Evolutionary conservation across 2,113 vertebrate species (phyloP).

Genomic region (Pangasianodon gigas): DNA sequence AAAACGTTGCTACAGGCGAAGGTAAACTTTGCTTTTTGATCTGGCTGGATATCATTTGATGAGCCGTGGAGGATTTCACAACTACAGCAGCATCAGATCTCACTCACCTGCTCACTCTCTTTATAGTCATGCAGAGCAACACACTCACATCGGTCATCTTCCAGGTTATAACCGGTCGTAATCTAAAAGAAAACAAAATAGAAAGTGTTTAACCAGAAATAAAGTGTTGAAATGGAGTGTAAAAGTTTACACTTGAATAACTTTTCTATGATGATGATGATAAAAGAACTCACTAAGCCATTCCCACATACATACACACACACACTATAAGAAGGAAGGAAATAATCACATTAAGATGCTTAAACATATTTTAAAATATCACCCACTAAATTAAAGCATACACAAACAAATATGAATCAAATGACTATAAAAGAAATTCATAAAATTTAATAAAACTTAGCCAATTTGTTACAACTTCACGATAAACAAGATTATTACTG

Average conservation of each 20-base stretch:
- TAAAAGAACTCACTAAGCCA: background rate
- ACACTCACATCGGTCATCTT: slow-evolving; percentile 97
- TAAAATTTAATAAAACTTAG: slow-evolving; percentile 49
- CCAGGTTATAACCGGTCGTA: slow-evolving; percentile 96
- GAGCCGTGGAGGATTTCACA: background rate
- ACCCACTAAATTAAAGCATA: slow-evolving; percentile 22
- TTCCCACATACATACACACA: background rate
- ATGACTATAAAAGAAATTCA: slow-evolving; percentile 45
- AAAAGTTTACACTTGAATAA: background rate
- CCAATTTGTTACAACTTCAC: slow-evolving; percentile 45
- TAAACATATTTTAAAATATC: slow-evolving; percentile 22
- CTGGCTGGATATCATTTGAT: background rate
- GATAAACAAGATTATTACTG: slow-evolving; percentile 41
- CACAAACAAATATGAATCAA: slow-evolving; percentile 36
- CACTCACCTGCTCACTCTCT: slow-evolving; percentile 86
- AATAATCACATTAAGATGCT: slow-evolving; percentile 6
- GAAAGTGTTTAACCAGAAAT: background rate
- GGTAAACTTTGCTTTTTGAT: slow-evolving; percentile 10
- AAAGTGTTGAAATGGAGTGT: background rate
- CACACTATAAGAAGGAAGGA: background rate
- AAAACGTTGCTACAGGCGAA: background rate
- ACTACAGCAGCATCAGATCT: background rate
- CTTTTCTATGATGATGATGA: background rate
- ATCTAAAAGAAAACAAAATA: slow-evolving; percentile 74
- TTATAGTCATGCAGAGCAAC: slow-evolving; percentile 92